A percentile compares a stretch with the other conserved stretches of the same genome.
Evolutionary conservation across 2,113 vertebrate species (phyloP).

Genomic region (Vombatus ursinus): DNA sequence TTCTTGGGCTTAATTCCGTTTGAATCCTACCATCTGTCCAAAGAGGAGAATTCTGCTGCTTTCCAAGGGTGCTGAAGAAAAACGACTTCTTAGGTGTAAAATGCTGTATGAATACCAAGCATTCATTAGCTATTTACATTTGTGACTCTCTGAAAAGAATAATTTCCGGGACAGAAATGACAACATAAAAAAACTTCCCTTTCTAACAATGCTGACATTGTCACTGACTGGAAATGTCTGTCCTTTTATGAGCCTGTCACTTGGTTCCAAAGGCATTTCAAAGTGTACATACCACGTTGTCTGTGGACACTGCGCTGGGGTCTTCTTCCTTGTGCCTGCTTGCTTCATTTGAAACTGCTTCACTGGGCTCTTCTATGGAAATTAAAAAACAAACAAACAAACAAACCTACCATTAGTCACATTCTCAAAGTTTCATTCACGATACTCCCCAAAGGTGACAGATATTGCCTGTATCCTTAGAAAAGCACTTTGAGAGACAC

Average conservation of each 20-base stretch:
- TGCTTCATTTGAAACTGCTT: conserved; percentile 87
- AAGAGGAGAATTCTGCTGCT: conserved; percentile 47
- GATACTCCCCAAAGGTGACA: background rate
- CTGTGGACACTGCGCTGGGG: conserved; percentile 80
- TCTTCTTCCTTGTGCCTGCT: conserved; percentile 84
- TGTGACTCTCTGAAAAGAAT: conserved; percentile 14
- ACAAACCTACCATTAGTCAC: conserved; percentile 38
- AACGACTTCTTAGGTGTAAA: conserved; percentile 52
- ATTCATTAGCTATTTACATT: conserved; percentile 40
- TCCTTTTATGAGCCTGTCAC: background rate
- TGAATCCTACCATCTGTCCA: conserved; percentile 41
- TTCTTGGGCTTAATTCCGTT: conserved; percentile 44
- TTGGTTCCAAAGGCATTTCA: conserved; percentile 32
- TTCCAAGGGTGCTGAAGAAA: conserved; percentile 51
- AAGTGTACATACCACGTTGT: conserved; percentile 91
- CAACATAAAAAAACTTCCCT: conserved; percentile 19
- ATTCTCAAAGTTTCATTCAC: conserved; percentile 16
- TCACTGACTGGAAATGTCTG: conserved; percentile 17
- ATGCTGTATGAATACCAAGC: conserved; percentile 18
- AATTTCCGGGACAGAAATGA: background rate
- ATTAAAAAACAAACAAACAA: conserved; percentile 56
- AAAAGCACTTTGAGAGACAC: background rate
- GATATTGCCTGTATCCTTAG: background rate
- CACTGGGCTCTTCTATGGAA: conserved; percentile 88
- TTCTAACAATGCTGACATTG: conserved; percentile 36